Evolutionary conservation across 2,113 vertebrate species (phyloP).

Genomic region (Silurus glanis): DNA sequence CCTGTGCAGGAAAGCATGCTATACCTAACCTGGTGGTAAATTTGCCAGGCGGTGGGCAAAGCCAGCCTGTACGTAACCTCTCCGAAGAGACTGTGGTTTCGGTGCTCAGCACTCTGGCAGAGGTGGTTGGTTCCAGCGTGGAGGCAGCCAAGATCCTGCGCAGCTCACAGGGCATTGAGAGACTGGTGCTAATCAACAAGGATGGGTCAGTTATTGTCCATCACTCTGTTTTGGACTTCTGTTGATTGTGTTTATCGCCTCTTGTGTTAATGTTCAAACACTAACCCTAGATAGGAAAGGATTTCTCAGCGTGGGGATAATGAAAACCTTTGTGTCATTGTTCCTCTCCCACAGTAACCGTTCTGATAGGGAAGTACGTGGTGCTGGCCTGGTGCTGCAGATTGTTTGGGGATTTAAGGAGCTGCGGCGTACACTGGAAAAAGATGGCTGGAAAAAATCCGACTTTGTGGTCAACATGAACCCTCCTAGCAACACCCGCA

Average conservation of each 20-base stretch:
- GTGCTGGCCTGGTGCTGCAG: slow-evolving; percentile 87
- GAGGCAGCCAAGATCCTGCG: slow-evolving; percentile 89
- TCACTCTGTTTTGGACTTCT: neutral
- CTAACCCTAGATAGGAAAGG: neutral
- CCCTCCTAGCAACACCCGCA: slow-evolving; percentile 73
- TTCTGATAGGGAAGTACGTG: slow-evolving; percentile 91
- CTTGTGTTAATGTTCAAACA: neutral
- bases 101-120: slow-evolving; percentile 86
- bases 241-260: neutral
- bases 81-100: slow-evolving; percentile 90
- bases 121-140: slow-evolving; percentile 86
- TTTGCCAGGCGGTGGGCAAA: slow-evolving; percentile 85
- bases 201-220: slow-evolving; percentile 69
- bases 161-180: slow-evolving; percentile 89
- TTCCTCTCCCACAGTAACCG: slow-evolving; percentile 76
- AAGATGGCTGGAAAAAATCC: slow-evolving; percentile 96
- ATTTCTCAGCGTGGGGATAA: no score
- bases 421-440: slow-evolving; percentile 88
- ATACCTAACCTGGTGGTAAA: slow-evolving; percentile 87
- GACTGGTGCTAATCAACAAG: slow-evolving; percentile 92
- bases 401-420: slow-evolving; percentile 94
- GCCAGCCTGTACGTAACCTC: slow-evolving; percentile 78
- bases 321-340: neutral
- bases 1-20: slow-evolving; percentile 80
- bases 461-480: slow-evolving; percentile 90